Conservation (phyloP, 1,140 invertebrate species). For the Triops cancriformis region DNA sequence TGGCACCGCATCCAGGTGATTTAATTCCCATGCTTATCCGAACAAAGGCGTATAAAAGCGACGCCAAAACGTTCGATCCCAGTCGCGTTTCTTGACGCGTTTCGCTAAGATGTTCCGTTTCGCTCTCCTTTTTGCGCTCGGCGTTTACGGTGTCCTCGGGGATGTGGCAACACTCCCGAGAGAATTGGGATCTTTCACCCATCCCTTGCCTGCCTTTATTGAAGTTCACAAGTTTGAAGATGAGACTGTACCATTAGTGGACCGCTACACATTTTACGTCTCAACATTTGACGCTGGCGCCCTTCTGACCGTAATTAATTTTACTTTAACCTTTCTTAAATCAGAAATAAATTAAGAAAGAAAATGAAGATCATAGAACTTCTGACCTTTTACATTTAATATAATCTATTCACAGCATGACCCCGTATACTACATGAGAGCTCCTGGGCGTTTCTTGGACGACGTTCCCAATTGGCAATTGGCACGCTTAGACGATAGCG, state of each 20-base stretch:
- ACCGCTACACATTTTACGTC: slow-evolving; percentile 34
- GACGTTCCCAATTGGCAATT: slow-evolving; percentile 33
- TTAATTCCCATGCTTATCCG: not conserved
- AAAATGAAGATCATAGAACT: too few species aligned
- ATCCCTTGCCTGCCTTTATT: slow-evolving; percentile 32
- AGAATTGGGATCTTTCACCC: slow-evolving; percentile 16
- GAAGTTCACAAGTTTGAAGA: slow-evolving; percentile 33
- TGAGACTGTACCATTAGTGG: slow-evolving; percentile 27
- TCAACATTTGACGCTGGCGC: slow-evolving; percentile 33
- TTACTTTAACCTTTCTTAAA: not conserved
- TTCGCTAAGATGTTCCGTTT: not conserved
- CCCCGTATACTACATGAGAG: slow-evolving; percentile 33
- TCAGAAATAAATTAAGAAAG: not conserved
- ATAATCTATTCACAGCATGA: slow-evolving; percentile 23
- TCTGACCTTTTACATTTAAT: too few species aligned
- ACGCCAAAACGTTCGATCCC: not conserved
- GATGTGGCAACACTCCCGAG: slow-evolving; percentile 24
- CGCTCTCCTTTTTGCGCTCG: not conserved
- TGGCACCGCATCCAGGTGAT: not conserved
- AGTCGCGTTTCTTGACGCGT: not conserved
- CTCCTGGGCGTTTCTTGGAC: slow-evolving; percentile 33
- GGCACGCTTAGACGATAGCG: slow-evolving; percentile 32
- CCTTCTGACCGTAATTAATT: not conserved
- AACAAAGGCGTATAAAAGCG: not conserved
- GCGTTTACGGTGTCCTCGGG: not conserved